Evolutionary conservation across 2,113 vertebrate genomes (phyloP), one percentile per base, ranked within the genome.

Genomic region (Scytalopus superciliaris): DNA sequence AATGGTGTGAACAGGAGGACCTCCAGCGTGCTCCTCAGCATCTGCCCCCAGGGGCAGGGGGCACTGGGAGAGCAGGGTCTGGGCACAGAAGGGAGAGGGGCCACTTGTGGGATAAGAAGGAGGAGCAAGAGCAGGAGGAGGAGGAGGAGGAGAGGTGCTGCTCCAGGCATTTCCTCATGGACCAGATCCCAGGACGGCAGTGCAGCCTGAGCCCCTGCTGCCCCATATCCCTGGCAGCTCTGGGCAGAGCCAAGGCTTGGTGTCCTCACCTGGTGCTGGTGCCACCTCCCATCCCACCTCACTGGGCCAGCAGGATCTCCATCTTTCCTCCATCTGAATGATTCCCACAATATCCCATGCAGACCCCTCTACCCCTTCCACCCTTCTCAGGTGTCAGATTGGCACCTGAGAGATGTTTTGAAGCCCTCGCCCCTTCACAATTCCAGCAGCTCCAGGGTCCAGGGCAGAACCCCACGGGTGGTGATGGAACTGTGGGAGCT

Each of bases 151-250:
- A 81, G 33, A 14, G 19, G 37, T 82, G 37, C 56, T 39, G 9
- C 31, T 74, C 11, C 73, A 69, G 44, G 19, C 25, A 37, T 25
- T 10, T 69, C 40, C 44, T 74, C 45, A 12, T 27, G 3, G 5
- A 16, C 4, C 2, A 1, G 24, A 31, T 31, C 18, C 14, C 6
- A 1, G 30, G 8, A 33, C 25, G 13, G 19, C 1, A 2, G 15
- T 15, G 33, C 45, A 76, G n/a, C 17, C 40, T 53, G 39, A 74
- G 55, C 21, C 9, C 9, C 22, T 8, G 10, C 24, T 74, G 14
- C 3, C 3, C 14, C 30, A 14, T 23, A 40, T 62, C 10, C 12
- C 33, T 35, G 17, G 63, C 49, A 24, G 19, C 55, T 28, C 47
- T 23, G 33, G 19, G 50, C 33, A 27, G 12, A 62, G 40, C 24